Evolutionary conservation across 2,113 vertebrate species (phyloP).

Genomic region (Procavia capensis): DNA sequence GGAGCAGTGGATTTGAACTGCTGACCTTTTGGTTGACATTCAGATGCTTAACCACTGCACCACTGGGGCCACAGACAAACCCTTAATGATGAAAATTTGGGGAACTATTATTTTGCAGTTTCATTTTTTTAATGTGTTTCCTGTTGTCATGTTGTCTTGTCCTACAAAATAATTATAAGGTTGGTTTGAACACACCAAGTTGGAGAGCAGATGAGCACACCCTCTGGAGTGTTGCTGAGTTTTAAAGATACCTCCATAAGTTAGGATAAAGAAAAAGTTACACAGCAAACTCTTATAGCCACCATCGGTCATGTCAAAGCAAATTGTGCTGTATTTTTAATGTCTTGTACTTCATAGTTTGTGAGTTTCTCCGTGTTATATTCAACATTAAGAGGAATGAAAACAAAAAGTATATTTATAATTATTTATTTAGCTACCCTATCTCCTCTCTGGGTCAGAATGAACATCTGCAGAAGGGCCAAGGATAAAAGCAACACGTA

Average conservation of each 20-base stretch:
- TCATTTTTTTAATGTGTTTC: background rate
- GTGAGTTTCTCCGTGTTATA: background rate
- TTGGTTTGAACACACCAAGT: background rate
- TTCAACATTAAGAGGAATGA: background rate
- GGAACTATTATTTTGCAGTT: background rate
- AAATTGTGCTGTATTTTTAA: constrained; percentile 12
- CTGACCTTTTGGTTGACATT: too few relatives aligned
- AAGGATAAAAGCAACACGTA: background rate
- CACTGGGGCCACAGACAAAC: background rate
- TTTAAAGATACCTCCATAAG: background rate
- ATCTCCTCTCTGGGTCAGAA: background rate
- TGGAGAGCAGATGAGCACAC: background rate
- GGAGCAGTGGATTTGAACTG: too few relatives aligned
- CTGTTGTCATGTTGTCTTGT: background rate
- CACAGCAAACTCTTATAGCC: background rate
- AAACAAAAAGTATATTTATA: background rate
- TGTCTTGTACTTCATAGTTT: background rate
- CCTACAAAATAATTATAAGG: background rate
- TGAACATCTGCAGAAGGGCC: background rate
- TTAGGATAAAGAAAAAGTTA: constrained; percentile 15
- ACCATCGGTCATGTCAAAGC: background rate
- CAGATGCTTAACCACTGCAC: too few relatives aligned
- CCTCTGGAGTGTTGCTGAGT: background rate
- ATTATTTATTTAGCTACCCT: background rate
- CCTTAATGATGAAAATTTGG: background rate